phyloP scores from a whole-genome alignment of 1,140 invertebrate genomes.

The Psilanteris sp. region DNA sequence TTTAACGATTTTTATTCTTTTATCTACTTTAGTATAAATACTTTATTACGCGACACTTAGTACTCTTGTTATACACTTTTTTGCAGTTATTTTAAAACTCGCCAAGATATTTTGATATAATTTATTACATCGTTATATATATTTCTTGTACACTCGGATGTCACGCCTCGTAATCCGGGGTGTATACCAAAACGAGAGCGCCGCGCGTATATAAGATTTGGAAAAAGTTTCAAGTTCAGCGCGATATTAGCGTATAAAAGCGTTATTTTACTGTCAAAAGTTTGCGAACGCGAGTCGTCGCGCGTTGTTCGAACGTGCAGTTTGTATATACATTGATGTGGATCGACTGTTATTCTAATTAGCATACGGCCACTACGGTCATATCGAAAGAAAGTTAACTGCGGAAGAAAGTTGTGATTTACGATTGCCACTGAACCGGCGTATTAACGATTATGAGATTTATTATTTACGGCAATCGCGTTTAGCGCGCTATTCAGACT shows the following conservation, averaged over 20 bases:
- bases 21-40: slow-evolving; percentile 7
- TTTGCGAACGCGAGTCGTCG: no score
- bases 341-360: slow-evolving; percentile 42
- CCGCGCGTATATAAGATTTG: no score
- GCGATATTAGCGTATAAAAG: no score
- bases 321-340: neutral
- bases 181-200: no score
- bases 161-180: no score
- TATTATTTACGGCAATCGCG: slow-evolving; percentile 33
- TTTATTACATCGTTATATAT: neutral
- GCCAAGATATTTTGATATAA: neutral
- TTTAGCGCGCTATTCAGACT: no score
- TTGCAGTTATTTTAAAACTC: neutral
- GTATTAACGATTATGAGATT: slow-evolving; percentile 28
- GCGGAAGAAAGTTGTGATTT: slow-evolving; percentile 51
- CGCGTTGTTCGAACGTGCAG: no score
- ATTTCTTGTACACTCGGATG: neutral
- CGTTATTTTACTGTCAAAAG: no score
- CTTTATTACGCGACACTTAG: neutral
- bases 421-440: slow-evolving; percentile 26
- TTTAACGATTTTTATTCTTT: slow-evolving; percentile 21
- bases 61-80: neutral
- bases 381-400: slow-evolving; percentile 52
- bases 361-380: slow-evolving; percentile 20
- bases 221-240: no score